Evolutionary conservation across 2,797 vertebrate genomes (phyloP), one percentile per base, ranked within the genome.

Genomic region (Bovichtus variegatus): DNA sequence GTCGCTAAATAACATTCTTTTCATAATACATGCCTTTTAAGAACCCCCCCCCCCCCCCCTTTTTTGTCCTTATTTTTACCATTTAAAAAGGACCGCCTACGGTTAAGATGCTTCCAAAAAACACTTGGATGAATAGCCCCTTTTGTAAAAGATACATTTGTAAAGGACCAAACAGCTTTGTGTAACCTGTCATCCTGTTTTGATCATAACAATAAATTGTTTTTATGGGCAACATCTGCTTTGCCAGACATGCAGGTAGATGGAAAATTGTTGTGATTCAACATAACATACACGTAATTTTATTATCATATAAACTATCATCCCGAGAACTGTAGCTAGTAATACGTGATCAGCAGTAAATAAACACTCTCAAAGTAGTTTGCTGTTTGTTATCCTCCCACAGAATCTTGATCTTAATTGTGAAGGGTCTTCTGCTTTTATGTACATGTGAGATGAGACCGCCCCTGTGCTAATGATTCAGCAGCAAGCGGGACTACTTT

Each of bases 161-260:
- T 46, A 34, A 72, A 69, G 34, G 15, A 43, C 40, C 41, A 12
- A 46, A 44, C 19, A 43, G 53, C 60, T 69, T 51, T 38, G 55
- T 65, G 31, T 68, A 61, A 75, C 63, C 77, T 16, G 29, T 50
- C 27, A 0, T 27, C 27, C 21, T 77, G 53, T 72, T 80, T 71
- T 73, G 38, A 65, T 70, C 51, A 70, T 38, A 74, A 82, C 65
- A 66, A 2, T 18, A 18, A 62, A 23, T 34, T 58, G 65, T 80
- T 78, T 83, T 74, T 9, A 72, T 4, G 29, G 51, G 25, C 61
- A 72, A 63, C 67, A 55, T 59, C 40, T 68, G 70, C 23, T 60
- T 68, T 47, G 8, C 10, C 21, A 67, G 41, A 53, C 47, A 61
- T 41, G 68, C 15, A 64, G 70, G 76, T 76, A 38, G 51, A 66